Conservation (phyloP, 2,888 invertebrate species). For the Morpho deidamia region DNA sequence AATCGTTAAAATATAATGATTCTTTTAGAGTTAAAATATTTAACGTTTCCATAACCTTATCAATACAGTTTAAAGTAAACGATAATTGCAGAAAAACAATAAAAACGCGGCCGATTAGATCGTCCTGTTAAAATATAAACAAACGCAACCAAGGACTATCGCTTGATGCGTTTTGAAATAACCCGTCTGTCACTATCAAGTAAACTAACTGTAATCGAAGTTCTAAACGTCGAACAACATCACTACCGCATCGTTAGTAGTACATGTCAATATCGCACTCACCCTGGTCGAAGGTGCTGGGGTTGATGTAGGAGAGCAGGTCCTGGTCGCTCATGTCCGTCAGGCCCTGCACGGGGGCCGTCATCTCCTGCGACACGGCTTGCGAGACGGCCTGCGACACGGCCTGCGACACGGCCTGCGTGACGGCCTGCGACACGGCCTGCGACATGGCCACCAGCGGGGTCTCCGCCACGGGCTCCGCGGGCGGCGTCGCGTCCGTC, state of each 20-base stretch:
- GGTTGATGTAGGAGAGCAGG: constrained; percentile 92
- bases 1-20: background rate
- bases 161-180: background rate
- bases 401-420: constrained; percentile 68
- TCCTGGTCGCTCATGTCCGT: constrained; percentile 93
- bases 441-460: constrained; percentile 70
- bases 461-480: constrained; percentile 53
- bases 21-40: background rate
- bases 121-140: background rate
- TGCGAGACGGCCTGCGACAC: constrained; percentile 71
- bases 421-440: constrained; percentile 71
- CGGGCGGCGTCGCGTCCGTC: constrained; percentile 44
- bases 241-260: background rate
- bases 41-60: background rate
- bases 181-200: too few species aligned
- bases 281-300: constrained; percentile 92
- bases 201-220: too few species aligned
- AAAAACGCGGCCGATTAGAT: background rate
- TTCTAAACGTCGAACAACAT: too few species aligned
- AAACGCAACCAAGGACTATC: background rate
- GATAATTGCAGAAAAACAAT: background rate
- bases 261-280: constrained; percentile 53
- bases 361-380: constrained; percentile 72
- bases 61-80: too few species aligned
- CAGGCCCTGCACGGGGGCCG: constrained; percentile 83